These are phyloP conservation scores for Andrena fulva DNA, from an alignment of 2,888 invertebrate species.

Conservation along the genomic window DNA sequence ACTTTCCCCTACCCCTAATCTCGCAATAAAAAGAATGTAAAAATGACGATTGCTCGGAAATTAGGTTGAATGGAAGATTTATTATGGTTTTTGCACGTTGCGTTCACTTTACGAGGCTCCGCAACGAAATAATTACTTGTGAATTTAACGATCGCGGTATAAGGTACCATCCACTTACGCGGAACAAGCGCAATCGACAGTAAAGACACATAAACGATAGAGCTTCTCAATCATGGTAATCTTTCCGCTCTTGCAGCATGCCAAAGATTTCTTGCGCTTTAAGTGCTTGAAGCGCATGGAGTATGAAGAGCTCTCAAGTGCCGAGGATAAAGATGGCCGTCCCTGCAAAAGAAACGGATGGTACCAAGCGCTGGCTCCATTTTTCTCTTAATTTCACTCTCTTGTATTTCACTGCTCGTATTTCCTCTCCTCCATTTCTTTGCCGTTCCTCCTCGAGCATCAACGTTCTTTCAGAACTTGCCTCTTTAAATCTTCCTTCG, in stretches of 20 bases:
- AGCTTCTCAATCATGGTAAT: not conserved
- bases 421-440: not conserved
- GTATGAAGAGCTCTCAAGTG: constrained; percentile 20
- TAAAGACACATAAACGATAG: not conserved
- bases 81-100: too few species aligned
- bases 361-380: constrained; percentile 12
- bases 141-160: too few species aligned
- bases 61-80: too few species aligned
- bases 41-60: too few species aligned
- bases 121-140: too few species aligned
- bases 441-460: not conserved
- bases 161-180: too few species aligned
- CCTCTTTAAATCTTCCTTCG: constrained; percentile 18
- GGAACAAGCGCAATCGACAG: not conserved
- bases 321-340: constrained; percentile 27
- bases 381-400: constrained; percentile 30
- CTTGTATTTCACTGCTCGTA: constrained; percentile 12
- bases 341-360: constrained; percentile 34
- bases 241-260: not conserved
- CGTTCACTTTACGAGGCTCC: too few species aligned
- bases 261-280: constrained; percentile 4
- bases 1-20: too few species aligned
- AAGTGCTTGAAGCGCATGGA: constrained; percentile 19
- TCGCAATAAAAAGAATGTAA: too few species aligned
- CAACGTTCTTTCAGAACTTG: not conserved